Evolutionary conservation across 2,797 vertebrate species (phyloP).

Genomic region (Ciconia nigra): DNA sequence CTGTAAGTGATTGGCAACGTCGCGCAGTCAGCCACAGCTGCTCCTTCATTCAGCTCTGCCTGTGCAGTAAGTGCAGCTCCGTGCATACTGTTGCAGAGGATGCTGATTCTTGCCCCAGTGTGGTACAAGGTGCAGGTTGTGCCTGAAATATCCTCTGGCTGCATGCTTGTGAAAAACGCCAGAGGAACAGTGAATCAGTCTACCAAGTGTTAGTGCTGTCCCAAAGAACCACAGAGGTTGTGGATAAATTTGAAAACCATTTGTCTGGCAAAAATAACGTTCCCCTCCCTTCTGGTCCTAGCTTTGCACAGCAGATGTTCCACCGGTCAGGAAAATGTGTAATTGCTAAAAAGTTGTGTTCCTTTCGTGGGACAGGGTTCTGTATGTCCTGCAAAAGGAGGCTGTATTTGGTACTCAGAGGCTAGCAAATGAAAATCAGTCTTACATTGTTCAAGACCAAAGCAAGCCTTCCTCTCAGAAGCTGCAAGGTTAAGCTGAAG

Average conservation of each 20-base stretch:
- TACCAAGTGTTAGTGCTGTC: neutral
- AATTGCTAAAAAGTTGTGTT: neutral
- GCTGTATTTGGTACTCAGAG: neutral
- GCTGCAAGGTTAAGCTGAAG: neutral
- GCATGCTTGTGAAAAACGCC: neutral
- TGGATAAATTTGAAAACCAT: neutral
- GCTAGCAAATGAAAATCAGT: neutral
- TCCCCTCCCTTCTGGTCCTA: neutral
- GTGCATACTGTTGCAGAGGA: rapidly evolving
- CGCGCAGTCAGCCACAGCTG: neutral
- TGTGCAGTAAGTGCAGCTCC: neutral
- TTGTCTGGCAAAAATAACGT: neutral
- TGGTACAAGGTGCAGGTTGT: neutral
- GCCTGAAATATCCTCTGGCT: neutral
- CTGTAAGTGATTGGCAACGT: rapidly evolving
- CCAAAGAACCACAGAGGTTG: neutral
- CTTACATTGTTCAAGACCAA: neutral
- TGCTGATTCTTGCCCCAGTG: rapidly evolving
- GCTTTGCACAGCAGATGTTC: rapidly evolving
- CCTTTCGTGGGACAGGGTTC: neutral
- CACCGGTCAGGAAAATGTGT: neutral
- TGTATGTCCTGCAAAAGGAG: neutral
- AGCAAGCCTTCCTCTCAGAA: neutral
- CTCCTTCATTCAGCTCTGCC: neutral
- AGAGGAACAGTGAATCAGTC: neutral